Conservation (phyloP, 2,888 invertebrate species). For the Mythimna loreyi region DNA sequence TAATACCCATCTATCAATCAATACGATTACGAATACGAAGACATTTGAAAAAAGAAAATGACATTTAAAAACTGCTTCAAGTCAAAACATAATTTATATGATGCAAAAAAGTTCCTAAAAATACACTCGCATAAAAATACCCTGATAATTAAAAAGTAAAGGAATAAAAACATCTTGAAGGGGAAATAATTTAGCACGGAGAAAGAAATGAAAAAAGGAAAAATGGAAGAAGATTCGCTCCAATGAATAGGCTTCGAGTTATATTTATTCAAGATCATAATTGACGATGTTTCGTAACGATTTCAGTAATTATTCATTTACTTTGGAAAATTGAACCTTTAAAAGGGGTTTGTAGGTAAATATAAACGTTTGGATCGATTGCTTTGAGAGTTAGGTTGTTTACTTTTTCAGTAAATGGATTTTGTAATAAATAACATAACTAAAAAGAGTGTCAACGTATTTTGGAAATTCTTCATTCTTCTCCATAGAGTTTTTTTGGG, state of each 20-base stretch:
- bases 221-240: constrained; percentile 26
- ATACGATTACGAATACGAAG: no score
- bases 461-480: no score
- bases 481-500: no score
- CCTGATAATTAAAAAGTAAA: constrained; percentile 44
- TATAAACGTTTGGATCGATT: neutral
- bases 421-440: neutral
- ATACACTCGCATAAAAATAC: constrained; percentile 38
- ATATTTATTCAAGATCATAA: constrained; percentile 51
- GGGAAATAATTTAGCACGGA: constrained; percentile 43
- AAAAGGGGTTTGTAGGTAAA: constrained; percentile 13
- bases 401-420: no score
- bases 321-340: constrained; percentile 34
- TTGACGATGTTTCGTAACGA: constrained; percentile 43
- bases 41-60: neutral
- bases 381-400: neutral
- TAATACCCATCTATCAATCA: no score
- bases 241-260: constrained; percentile 42
- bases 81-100: constrained; percentile 29
- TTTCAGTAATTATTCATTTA: constrained; percentile 42
- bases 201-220: constrained; percentile 28
- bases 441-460: no score
- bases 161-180: constrained; percentile 50
- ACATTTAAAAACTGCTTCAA: neutral
- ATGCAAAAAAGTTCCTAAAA: constrained; percentile 37